phyloP scores from a whole-genome alignment of 2,797 vertebrate species.

The Halcyon chelicuti region DNA sequence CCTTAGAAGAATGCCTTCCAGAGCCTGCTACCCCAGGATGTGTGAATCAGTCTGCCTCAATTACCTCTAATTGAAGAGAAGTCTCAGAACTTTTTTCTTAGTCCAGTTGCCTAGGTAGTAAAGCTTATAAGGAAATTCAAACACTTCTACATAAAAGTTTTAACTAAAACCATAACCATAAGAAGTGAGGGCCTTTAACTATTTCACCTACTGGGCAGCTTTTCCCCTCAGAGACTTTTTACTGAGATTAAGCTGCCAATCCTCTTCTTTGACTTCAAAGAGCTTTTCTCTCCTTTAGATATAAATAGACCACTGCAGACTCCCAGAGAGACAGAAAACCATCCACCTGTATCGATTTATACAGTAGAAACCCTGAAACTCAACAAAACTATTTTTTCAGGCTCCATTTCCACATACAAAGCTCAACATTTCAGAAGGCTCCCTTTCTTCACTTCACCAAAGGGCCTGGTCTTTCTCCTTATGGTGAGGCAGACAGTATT shows the following conservation, averaged over 20 bases:
- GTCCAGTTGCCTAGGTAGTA: background rate
- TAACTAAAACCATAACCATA: background rate
- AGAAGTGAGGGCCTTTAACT: background rate
- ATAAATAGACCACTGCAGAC: slow-evolving; percentile 8
- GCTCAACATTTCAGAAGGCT: background rate
- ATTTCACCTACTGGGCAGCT: background rate
- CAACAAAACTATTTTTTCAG: background rate
- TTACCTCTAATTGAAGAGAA: background rate
- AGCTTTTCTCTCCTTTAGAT: background rate
- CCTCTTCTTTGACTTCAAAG: background rate
- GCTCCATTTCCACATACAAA: background rate
- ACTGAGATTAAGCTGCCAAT: background rate
- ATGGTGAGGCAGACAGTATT: background rate
- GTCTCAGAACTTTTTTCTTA: background rate
- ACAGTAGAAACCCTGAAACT: background rate
- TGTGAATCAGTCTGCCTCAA: background rate
- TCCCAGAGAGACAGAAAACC: background rate
- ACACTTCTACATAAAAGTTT: background rate
- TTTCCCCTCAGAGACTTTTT: background rate
- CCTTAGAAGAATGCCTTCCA: background rate
- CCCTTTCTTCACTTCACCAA: background rate
- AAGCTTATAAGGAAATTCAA: background rate
- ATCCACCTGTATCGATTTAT: background rate
- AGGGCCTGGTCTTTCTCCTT: background rate
- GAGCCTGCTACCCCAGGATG: background rate